A percentile compares a stretch with the other conserved stretches of the same genome.
These are phyloP conservation scores for Dermatemys mawii DNA, from an alignment of 2,113 vertebrate genomes.

Conservation along the genomic window DNA sequence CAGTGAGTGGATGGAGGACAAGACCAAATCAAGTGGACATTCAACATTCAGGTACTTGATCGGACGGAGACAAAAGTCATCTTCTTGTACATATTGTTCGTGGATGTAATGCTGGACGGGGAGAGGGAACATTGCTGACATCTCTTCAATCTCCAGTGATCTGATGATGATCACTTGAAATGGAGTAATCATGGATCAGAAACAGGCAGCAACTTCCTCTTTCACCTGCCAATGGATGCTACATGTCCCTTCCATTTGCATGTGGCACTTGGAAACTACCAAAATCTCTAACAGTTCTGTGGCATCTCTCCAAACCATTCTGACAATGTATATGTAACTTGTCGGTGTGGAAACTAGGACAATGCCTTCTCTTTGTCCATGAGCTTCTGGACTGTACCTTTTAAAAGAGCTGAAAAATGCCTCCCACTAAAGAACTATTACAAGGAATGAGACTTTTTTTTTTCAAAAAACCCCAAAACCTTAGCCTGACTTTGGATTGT, in stretches of 20 bases:
- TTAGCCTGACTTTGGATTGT: constrained; percentile 18
- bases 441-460: constrained; percentile 57
- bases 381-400: constrained; percentile 64
- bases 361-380: not conserved
- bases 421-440: constrained; percentile 63
- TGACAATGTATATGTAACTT: not conserved
- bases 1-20: not conserved
- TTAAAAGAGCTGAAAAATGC: constrained; percentile 49
- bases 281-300: not conserved
- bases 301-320: not conserved
- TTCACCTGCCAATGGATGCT: not conserved
- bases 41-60: constrained; percentile 57
- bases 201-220: not conserved
- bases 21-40: not conserved
- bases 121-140: fast-evolving
- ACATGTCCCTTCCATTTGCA: not conserved
- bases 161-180: not conserved
- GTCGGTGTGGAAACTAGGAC: constrained; percentile 24
- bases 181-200: not conserved
- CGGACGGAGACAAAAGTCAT: constrained; percentile 53
- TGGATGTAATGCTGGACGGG: constrained; percentile 8
- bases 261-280: not conserved
- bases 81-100: constrained; percentile 67
- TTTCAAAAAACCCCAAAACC: not conserved
- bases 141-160: not conserved